These are phyloP conservation scores for Embidobia sp. DNA, from an alignment of 2,888 invertebrate genomes.

Conservation along the genomic window DNA sequence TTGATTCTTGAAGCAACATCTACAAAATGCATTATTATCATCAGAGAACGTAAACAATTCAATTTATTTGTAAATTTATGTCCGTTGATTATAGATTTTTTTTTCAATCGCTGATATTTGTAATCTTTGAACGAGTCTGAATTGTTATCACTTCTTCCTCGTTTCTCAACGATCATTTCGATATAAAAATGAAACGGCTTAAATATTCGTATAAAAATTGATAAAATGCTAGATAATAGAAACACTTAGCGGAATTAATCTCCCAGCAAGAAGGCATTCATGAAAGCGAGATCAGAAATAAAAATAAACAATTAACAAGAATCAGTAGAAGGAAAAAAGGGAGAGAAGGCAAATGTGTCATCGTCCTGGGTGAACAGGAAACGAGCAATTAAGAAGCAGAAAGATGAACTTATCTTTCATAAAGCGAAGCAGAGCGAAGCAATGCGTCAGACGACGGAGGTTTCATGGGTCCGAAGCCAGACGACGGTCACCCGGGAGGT, in stretches of 20 bases:
- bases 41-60: no score
- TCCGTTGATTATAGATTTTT: no score
- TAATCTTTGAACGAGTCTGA: no score
- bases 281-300: slow-evolving; percentile 17
- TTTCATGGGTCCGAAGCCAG: slow-evolving; percentile 36
- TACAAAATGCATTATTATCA: no score
- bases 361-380: slow-evolving; percentile 74
- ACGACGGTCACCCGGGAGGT: slow-evolving; percentile 60
- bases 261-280: not conserved
- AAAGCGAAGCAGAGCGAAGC: slow-evolving; percentile 56
- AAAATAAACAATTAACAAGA: slow-evolving; percentile 42
- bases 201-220: no score
- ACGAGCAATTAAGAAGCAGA: slow-evolving; percentile 78
- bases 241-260: slow-evolving; percentile 1
- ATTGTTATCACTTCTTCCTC: no score
- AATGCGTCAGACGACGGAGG: slow-evolving; percentile 49
- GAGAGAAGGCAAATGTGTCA: slow-evolving; percentile 32
- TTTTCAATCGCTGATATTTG: no score
- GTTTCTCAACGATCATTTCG: no score
- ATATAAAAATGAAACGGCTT: no score
- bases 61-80: no score
- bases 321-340: slow-evolving; percentile 19
- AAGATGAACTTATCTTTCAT: slow-evolving; percentile 74
- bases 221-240: not conserved
- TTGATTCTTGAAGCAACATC: no score